Evolutionary conservation across 53 echinoderm and acorn worm species (phyloP).

Genomic region (Zoroaster sp.): DNA sequence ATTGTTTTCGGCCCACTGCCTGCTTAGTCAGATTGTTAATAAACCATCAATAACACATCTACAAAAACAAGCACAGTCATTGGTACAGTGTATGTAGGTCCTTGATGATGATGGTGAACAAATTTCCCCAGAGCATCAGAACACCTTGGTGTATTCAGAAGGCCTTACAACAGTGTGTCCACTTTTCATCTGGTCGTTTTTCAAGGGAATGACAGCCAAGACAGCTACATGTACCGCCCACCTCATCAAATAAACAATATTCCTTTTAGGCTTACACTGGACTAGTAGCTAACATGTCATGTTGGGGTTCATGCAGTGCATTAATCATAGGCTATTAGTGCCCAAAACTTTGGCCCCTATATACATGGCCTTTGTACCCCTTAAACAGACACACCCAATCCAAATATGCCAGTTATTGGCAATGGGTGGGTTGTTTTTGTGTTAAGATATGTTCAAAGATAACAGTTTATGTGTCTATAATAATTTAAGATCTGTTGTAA

Average conservation of each 20-base stretch:
- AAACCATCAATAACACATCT: no score
- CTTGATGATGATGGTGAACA: no score
- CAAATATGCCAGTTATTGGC: background rate
- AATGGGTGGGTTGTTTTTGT: background rate
- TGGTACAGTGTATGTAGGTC: no score
- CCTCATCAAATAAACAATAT: constrained; percentile 38
- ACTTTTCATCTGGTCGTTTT: background rate
- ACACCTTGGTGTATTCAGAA: no score
- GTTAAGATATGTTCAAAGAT: no score
- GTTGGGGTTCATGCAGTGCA: background rate
- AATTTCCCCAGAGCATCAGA: no score
- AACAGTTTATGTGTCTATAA: background rate
- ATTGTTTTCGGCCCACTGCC: no score
- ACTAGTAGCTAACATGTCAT: constrained; percentile 2
- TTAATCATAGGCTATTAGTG: constrained; percentile 13
- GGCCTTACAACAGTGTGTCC: no score
- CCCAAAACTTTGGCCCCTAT: background rate
- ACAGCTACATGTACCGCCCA: background rate
- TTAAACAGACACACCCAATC: background rate
- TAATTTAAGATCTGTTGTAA: background rate
- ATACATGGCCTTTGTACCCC: background rate
- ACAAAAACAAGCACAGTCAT: no score
- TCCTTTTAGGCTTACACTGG: background rate
- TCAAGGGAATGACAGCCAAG: background rate
- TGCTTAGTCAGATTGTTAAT: no score